phyloP scores from a whole-genome alignment of 2,797 vertebrate species.

The Chrysocyon brachyurus region DNA sequence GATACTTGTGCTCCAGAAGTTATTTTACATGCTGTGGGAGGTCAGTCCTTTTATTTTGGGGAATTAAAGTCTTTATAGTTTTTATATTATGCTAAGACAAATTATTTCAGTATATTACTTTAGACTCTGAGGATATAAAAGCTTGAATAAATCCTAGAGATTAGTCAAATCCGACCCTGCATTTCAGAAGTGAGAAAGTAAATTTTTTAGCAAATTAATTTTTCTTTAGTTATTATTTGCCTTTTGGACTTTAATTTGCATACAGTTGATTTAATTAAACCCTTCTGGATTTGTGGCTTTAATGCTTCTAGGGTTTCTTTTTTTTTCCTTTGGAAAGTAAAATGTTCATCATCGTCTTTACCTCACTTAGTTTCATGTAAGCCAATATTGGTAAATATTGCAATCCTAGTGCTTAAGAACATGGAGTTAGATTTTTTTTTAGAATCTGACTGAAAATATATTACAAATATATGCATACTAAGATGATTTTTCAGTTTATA shows the following conservation, averaged over 20 bases:
- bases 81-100: background rate
- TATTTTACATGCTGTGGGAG: constrained; percentile 96
- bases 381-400: background rate
- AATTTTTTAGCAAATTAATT: background rate
- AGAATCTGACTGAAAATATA: background rate
- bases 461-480: background rate
- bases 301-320: background rate
- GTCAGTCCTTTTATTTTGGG: constrained; percentile 85
- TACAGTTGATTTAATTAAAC: background rate
- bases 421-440: background rate
- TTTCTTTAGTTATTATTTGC: background rate
- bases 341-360: background rate
- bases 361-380: background rate
- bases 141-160: background rate
- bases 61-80: background rate
- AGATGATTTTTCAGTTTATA: constrained; percentile 39
- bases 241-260: background rate
- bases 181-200: background rate
- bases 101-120: background rate
- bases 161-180: background rate
- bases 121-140: background rate
- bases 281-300: background rate
- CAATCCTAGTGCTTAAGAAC: background rate
- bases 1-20: constrained; percentile 98
- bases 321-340: background rate